phyloP scores from a whole-genome alignment of 2,888 invertebrate genomes.

The Cheilosia impressa region DNA sequence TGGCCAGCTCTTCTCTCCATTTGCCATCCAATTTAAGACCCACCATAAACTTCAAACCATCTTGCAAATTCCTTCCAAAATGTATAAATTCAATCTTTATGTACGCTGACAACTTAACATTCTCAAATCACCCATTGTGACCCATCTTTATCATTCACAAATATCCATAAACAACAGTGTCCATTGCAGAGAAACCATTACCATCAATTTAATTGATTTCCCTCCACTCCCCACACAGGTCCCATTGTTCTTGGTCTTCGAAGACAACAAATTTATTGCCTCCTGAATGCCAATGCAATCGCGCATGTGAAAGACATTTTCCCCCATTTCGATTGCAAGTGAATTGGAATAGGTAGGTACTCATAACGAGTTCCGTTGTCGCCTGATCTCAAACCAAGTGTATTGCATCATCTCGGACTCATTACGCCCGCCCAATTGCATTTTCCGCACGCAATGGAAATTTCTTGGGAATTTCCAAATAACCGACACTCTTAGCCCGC shows the following conservation, averaged over 20 bases:
- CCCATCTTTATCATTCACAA: constrained; percentile 31
- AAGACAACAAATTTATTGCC: constrained; percentile 59
- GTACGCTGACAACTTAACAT: constrained; percentile 35
- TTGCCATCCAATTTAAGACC: no score
- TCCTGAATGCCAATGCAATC: constrained; percentile 23
- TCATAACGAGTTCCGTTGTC: constrained; percentile 34
- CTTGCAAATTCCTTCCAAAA: not conserved
- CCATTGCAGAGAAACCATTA: constrained; percentile 37
- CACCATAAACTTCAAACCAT: not conserved
- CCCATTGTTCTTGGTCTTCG: constrained; percentile 34
- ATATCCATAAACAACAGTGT: constrained; percentile 49
- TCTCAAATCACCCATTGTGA: constrained; percentile 56
- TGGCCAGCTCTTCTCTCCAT: no score
- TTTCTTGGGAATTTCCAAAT: constrained; percentile 36
- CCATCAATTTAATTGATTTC: constrained; percentile 66
- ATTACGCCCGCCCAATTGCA: constrained; percentile 28
- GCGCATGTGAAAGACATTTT: constrained; percentile 64
- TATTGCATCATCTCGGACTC: constrained; percentile 42
- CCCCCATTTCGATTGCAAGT: constrained; percentile 26
- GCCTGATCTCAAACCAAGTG: not conserved
- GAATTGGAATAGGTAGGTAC: constrained; percentile 19
- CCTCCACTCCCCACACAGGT: not conserved
- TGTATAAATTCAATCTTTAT: constrained; percentile 28
- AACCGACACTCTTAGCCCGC: constrained; percentile 26
- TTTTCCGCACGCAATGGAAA: constrained; percentile 8